A percentile compares a stretch with the other conserved stretches of the same genome.
Conservation (phyloP, 2,888 invertebrate genomes). For the Dexiosoma caninum region DNA sequence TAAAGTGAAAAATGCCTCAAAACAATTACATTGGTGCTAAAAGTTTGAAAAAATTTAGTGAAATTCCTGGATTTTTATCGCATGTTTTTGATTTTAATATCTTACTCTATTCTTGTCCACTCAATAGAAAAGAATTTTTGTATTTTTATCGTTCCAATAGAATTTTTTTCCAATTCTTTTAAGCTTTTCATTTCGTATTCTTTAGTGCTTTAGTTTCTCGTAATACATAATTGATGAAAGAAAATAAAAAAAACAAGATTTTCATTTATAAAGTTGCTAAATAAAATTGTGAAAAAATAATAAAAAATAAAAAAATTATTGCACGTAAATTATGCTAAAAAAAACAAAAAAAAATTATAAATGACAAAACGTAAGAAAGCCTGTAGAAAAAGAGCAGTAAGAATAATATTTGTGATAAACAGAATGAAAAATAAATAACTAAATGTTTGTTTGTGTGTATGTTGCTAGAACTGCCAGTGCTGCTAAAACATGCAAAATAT, state of each 20-base stretch:
- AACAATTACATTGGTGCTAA: background rate
- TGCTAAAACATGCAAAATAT: constrained; percentile 17
- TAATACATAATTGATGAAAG: background rate
- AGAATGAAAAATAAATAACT: constrained; percentile 18
- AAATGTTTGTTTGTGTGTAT: background rate
- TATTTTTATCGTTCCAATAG: constrained; percentile 2
- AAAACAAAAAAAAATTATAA: background rate
- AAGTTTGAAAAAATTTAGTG: background rate
- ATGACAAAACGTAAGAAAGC: constrained; percentile 19
- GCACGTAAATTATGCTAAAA: background rate
- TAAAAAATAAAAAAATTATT: background rate
- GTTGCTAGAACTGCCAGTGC: background rate
- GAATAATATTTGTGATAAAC: constrained; percentile 47
- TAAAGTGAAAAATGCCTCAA: background rate
- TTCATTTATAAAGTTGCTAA: background rate
- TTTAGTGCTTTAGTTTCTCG: background rate
- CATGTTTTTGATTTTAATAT: constrained; percentile 25
- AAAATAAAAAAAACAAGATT: background rate
- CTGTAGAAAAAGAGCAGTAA: constrained; percentile 37
- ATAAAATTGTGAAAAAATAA: background rate
- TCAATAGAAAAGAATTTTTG: constrained; percentile 58
- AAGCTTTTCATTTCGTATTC: background rate
- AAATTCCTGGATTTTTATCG: constrained; percentile 10
- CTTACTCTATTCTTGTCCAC: constrained; percentile 27
- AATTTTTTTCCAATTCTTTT: constrained; percentile 8